A percentile compares a stretch with the other conserved stretches of the same genome.
phyloP scores from a whole-genome alignment of 2,113 vertebrate genomes.

The Apistogramma diplotaenia region DNA sequence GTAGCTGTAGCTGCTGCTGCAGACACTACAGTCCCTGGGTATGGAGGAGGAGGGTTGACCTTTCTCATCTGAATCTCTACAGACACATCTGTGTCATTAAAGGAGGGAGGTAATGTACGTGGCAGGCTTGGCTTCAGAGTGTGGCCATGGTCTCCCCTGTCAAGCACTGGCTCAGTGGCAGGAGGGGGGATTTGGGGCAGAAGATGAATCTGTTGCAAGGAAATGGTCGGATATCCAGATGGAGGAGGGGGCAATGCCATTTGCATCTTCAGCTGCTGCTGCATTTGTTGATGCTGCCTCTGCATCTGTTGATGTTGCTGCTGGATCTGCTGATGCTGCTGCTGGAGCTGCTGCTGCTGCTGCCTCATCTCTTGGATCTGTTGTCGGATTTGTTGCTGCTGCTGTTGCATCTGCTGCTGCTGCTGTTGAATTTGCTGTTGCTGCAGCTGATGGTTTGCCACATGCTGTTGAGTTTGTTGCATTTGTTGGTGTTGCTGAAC shows the following conservation, averaged over 20 bases:
- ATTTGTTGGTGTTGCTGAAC: constrained; percentile 66
- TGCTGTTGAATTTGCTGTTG: constrained; percentile 77
- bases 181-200: constrained; percentile 76
- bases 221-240: constrained; percentile 69
- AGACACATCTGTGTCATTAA: constrained; percentile 80
- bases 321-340: constrained; percentile 81
- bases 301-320: constrained; percentile 81
- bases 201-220: constrained; percentile 79
- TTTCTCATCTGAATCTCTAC: constrained; percentile 86
- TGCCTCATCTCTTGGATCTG: constrained; percentile 80
- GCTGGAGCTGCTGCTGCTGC: constrained; percentile 80
- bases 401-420: constrained; percentile 79
- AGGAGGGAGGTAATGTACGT: constrained; percentile 67
- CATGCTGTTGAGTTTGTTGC: constrained; percentile 49
- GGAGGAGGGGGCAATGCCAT: constrained; percentile 76
- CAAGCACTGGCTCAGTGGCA: constrained; percentile 70
- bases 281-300: constrained; percentile 81
- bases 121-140: constrained; percentile 76
- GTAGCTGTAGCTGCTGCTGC: constrained; percentile 61
- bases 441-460: constrained; percentile 52
- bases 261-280: constrained; percentile 81
- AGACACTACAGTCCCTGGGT: constrained; percentile 86
- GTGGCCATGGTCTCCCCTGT: constrained; percentile 81
- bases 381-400: constrained; percentile 79
- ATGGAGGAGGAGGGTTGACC: constrained; percentile 89